phyloP scores from a whole-genome alignment of 1,140 invertebrate genomes.

The Mamestra configurata region DNA sequence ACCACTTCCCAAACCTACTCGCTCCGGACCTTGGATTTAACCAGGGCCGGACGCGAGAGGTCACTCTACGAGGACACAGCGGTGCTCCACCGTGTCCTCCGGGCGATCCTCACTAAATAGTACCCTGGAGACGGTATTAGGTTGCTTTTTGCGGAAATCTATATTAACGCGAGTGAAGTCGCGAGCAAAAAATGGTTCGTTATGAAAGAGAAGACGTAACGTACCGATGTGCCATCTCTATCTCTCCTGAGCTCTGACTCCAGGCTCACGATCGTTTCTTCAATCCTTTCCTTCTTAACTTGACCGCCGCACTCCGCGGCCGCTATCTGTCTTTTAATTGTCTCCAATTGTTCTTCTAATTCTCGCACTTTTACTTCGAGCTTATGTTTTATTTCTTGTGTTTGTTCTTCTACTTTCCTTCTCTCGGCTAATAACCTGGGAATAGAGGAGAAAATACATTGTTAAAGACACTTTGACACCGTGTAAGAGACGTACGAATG shows the following conservation, averaged over 20 bases:
- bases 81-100: too few species aligned
- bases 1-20: too few species aligned
- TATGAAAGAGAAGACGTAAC: neutral
- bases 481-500: too few species aligned
- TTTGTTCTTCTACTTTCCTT: constrained; percentile 69
- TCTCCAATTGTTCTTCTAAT: constrained; percentile 75
- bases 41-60: too few species aligned
- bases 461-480: neutral
- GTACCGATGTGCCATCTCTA: constrained; percentile 72
- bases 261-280: constrained; percentile 71
- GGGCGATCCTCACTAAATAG: too few species aligned
- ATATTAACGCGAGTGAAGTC: too few species aligned
- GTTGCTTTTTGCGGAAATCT: too few species aligned
- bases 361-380: constrained; percentile 70
- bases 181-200: too few species aligned
- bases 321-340: constrained; percentile 64
- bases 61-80: too few species aligned
- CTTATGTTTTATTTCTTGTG: constrained; percentile 60
- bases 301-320: constrained; percentile 66
- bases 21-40: too few species aligned
- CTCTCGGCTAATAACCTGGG: constrained; percentile 76
- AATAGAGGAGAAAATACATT: constrained; percentile 33
- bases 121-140: too few species aligned
- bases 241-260: constrained; percentile 69
- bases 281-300: constrained; percentile 71